phyloP scores from a whole-genome alignment of 2,113 vertebrate species.

The Amia ocellicauda region DNA sequence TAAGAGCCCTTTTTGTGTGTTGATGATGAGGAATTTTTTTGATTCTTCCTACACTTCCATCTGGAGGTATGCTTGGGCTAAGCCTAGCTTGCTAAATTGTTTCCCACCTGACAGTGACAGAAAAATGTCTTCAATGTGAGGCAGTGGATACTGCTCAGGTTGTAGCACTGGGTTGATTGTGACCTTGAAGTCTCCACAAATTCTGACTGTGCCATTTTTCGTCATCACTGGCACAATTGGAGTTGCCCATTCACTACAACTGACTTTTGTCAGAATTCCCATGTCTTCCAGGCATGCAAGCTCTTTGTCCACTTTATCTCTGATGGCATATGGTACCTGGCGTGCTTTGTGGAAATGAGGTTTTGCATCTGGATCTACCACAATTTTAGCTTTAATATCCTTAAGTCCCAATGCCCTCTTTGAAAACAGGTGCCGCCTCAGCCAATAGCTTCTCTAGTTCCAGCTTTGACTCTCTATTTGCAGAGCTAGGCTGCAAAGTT shows the following conservation, averaged over 20 bases:
- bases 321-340: neutral
- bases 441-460: too few relatives aligned
- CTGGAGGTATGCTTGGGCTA: neutral
- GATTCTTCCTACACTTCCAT: neutral
- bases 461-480: too few relatives aligned
- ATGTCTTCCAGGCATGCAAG: neutral
- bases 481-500: too few relatives aligned
- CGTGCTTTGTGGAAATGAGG: neutral
- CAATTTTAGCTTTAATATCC: neutral
- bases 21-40: neutral
- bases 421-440: too few relatives aligned
- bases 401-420: neutral
- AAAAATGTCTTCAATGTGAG: neutral
- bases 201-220: neutral
- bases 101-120: neutral
- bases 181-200: neutral
- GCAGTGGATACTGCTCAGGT: neutral
- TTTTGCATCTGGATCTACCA: neutral
- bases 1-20: neutral
- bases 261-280: neutral
- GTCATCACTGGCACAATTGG: neutral
- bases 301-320: neutral
- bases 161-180: neutral
- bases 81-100: neutral
- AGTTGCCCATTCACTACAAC: neutral